A percentile compares a stretch with the other conserved stretches of the same genome.
Evolutionary conservation across 92 coral and sea anemone species (phyloP).

Genomic region (Zoanthus sociatus): DNA sequence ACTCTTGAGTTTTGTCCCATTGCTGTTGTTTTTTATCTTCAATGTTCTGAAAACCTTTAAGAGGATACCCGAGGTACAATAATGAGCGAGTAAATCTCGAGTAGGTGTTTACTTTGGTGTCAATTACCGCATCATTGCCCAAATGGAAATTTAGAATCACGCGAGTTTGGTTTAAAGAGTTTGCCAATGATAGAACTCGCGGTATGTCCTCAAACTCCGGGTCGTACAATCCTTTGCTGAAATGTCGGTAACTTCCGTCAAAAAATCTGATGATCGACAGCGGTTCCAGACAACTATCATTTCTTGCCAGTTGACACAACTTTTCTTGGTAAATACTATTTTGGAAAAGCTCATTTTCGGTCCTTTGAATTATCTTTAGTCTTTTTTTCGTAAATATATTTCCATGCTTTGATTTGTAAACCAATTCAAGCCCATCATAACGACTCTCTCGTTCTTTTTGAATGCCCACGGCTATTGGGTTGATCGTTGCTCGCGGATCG

Average conservation of each 20-base stretch:
- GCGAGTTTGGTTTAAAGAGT: conserved; percentile 72
- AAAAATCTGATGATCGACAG: conserved; percentile 88
- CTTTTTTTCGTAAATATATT: conserved; percentile 77
- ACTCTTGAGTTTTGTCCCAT: conserved; percentile 73
- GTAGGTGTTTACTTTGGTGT: conserved; percentile 40
- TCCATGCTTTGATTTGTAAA: conserved; percentile 80
- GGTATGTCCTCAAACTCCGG: conserved; percentile 76
- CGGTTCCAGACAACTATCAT: conserved; percentile 74
- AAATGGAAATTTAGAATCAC: conserved; percentile 85
- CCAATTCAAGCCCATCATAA: conserved; percentile 82
- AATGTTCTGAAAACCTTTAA: conserved; percentile 81
- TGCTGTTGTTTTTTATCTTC: conserved; percentile 83
- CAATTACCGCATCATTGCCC: conserved; percentile 78
- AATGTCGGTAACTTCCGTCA: conserved; percentile 78
- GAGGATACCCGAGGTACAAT: conserved; percentile 85
- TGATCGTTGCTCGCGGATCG: conserved; percentile 81
- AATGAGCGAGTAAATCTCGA: conserved; percentile 85
- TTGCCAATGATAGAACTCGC: conserved; percentile 64
- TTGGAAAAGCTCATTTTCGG: conserved; percentile 72
- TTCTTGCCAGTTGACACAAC: conserved; percentile 70
- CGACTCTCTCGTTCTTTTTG: conserved; percentile 77
- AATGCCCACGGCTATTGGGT: conserved; percentile 79
- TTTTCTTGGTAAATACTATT: conserved; percentile 73
- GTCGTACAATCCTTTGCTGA: conserved; percentile 72
- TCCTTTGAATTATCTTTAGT: conserved; percentile 63